phyloP scores from a whole-genome alignment of 2,888 invertebrate species.

The Lobophora halterata region DNA sequence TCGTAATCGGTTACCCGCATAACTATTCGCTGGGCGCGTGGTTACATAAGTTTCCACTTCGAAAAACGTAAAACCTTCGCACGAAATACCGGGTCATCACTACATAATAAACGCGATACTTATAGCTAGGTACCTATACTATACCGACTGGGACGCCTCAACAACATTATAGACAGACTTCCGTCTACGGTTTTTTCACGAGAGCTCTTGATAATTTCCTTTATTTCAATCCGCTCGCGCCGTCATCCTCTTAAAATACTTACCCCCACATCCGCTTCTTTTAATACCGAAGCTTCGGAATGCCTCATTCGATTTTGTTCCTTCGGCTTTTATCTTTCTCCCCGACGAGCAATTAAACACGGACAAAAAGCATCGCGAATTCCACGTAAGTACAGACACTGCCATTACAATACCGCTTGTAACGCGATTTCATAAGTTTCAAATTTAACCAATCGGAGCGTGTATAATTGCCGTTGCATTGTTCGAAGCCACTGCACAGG shows the following conservation, averaged over 20 bases:
- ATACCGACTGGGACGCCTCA: too few species aligned
- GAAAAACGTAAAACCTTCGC: conserved; percentile 61
- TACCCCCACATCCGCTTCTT: conserved; percentile 80
- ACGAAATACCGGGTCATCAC: conserved; percentile 62
- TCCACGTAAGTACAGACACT: conserved; percentile 55
- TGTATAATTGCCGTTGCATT: conserved; percentile 72
- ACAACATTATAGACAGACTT: conserved; percentile 66
- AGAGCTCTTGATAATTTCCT: conserved; percentile 79
- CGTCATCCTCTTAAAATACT: conserved; percentile 78
- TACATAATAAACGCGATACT: conserved; percentile 30
- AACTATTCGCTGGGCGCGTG: conserved; percentile 52
- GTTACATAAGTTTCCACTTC: conserved; percentile 61
- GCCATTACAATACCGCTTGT: conserved; percentile 57
- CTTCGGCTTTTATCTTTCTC: conserved; percentile 68
- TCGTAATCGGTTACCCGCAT: conserved; percentile 64
- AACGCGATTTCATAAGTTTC: conserved; percentile 72
- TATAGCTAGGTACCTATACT: conserved; percentile 46
- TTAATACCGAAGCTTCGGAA: conserved; percentile 76
- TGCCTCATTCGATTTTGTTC: conserved; percentile 64
- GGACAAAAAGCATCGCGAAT: conserved; percentile 64
- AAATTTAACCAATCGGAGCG: conserved; percentile 75
- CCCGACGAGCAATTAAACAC: conserved; percentile 69
- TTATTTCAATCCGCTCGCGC: conserved; percentile 74
- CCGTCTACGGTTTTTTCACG: conserved; percentile 68
- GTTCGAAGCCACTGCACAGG: conserved; percentile 71